Conservation (phyloP, 2,113 vertebrate species). For the Parotia lawesii region DNA sequence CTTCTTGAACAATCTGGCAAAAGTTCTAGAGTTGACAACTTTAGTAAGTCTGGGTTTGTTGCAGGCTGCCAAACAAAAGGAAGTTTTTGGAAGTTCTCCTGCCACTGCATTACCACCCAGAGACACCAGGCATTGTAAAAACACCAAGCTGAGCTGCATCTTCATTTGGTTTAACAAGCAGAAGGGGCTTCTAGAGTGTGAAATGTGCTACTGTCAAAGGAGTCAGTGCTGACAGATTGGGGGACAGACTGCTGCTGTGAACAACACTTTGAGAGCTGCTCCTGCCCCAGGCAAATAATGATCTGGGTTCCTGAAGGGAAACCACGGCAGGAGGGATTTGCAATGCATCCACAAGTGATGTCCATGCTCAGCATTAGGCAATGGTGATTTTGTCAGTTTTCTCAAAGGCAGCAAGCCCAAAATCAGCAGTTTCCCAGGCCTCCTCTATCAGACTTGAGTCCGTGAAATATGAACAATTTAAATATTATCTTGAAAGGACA, state of each 20-base stretch:
- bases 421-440: neutral
- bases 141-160: neutral
- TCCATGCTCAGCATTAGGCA: neutral
- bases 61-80: neutral
- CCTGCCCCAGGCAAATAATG: constrained; percentile 17
- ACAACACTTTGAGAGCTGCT: neutral
- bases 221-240: neutral
- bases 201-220: constrained; percentile 7
- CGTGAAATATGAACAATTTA: neutral
- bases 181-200: neutral
- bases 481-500: neutral
- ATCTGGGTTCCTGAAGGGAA: constrained; percentile 12
- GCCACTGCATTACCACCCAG: neutral
- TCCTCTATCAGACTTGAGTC: neutral
- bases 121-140: neutral
- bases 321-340: neutral
- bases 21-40: neutral
- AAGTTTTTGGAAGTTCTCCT: neutral
- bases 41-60: neutral
- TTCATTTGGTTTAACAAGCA: constrained; percentile 12
- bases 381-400: neutral
- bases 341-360: neutral
- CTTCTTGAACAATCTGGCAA: constrained; percentile 29
- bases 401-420: neutral
- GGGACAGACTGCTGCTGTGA: neutral